A percentile compares a stretch with the other conserved stretches of the same genome.
Evolutionary conservation across 1,140 invertebrate genomes (phyloP).

Genomic region (Hyposmocoma kahamanoa): DNA sequence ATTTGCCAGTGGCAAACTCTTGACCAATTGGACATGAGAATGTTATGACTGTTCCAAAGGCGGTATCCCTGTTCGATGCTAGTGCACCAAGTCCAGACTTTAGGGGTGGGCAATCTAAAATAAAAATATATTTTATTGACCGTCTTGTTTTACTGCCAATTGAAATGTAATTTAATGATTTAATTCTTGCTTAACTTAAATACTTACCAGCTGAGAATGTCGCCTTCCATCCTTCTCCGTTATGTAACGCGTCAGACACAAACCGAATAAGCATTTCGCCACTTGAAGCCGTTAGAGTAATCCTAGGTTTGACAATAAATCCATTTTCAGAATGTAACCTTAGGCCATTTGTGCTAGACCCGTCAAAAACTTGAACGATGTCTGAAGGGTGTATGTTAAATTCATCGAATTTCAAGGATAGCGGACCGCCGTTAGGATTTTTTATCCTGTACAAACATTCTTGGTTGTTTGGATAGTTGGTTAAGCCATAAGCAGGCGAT

Average conservation of each 20-base stretch:
- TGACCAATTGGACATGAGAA: slow-evolving; percentile 95
- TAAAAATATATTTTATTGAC: slow-evolving; percentile 15
- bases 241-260: slow-evolving; percentile 90
- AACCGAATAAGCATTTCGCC: slow-evolving; percentile 94
- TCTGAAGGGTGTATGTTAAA: slow-evolving; percentile 92
- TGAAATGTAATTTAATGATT: background rate
- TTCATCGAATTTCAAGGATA: slow-evolving; percentile 90
- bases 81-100: slow-evolving; percentile 89
- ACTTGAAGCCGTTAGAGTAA: slow-evolving; percentile 93
- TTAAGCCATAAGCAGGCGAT: slow-evolving; percentile 89
- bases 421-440: slow-evolving; percentile 85
- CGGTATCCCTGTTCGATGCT: slow-evolving; percentile 92
- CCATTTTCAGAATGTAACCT: slow-evolving; percentile 91
- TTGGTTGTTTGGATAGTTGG: slow-evolving; percentile 92
- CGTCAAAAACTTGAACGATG: slow-evolving; percentile 93
- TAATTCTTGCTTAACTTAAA: background rate
- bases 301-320: slow-evolving; percentile 89
- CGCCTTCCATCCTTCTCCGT: slow-evolving; percentile 88
- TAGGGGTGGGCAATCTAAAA: slow-evolving; percentile 90
- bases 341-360: slow-evolving; percentile 87
- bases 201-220: slow-evolving; percentile 90
- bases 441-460: slow-evolving; percentile 92
- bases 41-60: slow-evolving; percentile 91
- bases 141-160: background rate
- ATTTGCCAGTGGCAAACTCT: slow-evolving; percentile 94